Base-by-base conservation (phyloP, 2,797 vertebrate species). In the Bryconaethiops microstoma region DNA sequence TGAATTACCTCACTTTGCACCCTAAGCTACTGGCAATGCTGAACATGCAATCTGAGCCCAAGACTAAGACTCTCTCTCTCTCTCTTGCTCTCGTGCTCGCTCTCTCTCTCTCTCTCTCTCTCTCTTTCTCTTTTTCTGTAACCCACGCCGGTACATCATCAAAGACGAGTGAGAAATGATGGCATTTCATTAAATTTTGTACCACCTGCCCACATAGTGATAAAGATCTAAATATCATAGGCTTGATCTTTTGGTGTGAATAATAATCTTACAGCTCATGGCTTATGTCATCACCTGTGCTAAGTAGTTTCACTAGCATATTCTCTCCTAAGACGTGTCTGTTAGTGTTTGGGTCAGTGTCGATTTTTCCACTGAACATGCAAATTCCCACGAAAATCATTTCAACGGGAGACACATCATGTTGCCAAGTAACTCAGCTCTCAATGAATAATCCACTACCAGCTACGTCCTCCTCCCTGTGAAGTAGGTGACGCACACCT, bases 21-120 rank as follows among this genome's bases (percentile, higher is more conserved):
- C 42, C 40, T 69, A 45, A 48, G n/a, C 67, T 48, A 21, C 42
- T 48, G n/a, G 67, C 42, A 69, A 14, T 19, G 14, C 4, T 3
- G 14, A 63, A 42, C 39, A 65, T 68, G 19, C 10, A n/a, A 69
- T 48, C 67, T 45, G 67, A 67, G 19, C 40, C 8, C 67, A 69
- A 48, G 45, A n/a, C 19, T 45, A 45, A 7, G 7, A 12, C 42
- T 8, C 1, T 7, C 10, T 45, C 42, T 45, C 42, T 45, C 1
- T 42, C 9, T 42, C 42, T 7, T 42, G 29, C 29, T 29, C 29
- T 29, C 29, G 29, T 42, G 40, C 42, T 42, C 42, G 2, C 42
- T 8, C 42, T 45, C 5, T 65, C 3, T 65, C 4, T 40, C 17
- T 12, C 64, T 42, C 42, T 42, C 42, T 42, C 42, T 8, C 42